Percentiles rank a stretch among this genome's conserved stretches.
These are phyloP conservation scores for Otis tarda DNA, from an alignment of 2,113 vertebrate species.

Conservation along the genomic window DNA sequence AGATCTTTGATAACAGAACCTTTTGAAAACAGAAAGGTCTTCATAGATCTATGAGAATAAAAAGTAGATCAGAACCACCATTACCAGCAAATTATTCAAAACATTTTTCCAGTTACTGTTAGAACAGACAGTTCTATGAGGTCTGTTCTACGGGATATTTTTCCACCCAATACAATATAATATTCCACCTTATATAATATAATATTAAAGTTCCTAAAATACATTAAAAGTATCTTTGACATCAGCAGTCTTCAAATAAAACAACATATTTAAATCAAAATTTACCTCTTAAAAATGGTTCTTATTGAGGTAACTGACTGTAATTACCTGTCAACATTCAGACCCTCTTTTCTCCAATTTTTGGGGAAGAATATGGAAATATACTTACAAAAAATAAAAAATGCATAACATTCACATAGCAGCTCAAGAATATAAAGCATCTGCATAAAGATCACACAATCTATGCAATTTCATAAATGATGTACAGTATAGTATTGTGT, in stretches of 20 bases:
- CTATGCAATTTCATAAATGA: background rate
- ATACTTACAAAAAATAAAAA: background rate
- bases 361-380: background rate
- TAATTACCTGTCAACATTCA: background rate
- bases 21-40: background rate
- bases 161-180: background rate
- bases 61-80: background rate
- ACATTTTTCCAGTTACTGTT: background rate
- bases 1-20: background rate
- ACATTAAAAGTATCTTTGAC: background rate
- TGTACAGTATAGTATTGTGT: background rate
- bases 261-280: background rate
- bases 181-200: background rate
- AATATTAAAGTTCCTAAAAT: background rate
- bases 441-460: background rate
- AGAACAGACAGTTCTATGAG: background rate
- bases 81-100: background rate
- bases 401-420: background rate
- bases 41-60: background rate
- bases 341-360: background rate
- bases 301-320: background rate
- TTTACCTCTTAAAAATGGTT: background rate
- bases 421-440: background rate
- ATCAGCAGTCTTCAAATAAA: background rate
- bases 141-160: background rate